Evolutionary conservation across 2,113 vertebrate species (phyloP), one percentile per base, ranked within the genome.

Genomic region (Spilogale gracilis): DNA sequence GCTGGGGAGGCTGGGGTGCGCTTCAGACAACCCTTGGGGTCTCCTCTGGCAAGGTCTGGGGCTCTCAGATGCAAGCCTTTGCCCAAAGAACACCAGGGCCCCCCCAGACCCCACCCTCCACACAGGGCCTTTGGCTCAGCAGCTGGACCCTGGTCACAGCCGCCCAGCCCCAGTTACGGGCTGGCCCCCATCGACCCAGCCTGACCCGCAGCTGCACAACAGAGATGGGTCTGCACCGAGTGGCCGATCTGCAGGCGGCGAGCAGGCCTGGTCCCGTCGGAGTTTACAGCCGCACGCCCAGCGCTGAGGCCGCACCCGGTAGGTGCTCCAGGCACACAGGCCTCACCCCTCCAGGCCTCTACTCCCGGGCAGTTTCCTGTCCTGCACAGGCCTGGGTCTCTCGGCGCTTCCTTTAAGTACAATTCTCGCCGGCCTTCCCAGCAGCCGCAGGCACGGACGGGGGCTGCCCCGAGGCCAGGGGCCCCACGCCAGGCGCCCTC

Each of bases 1-100:
- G 5, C 6, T 5, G 18, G 43, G 48, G 6, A 4, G 6, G 1
- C 20, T 25, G 0, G 2, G 25, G 1, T 30, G 48, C 3, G 2
- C n/a, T 65, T 78, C 32, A 3, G 38, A 61, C 0, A 0, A 6
- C 60, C 18, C 16, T 14, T 1, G 60, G 21, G 38, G 9, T 10
- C 38, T 43, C 48, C 48, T 25, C 27, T n/a, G 38, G 65, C 65
- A 60, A 6, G 1, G 30, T 18, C 65, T 2, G 50, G 50, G 20
- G 27, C 79, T 92, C 27, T 38, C 3, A 0, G n/a, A 25, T 48
- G 9, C 27, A 48, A 73, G 65, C 27, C 78, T 92, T 13, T n/a
- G 5, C 65, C 76, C 52, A 9, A 1, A 25, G 90, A 20, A 11
- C 0, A 1, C 4, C 2, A 25, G 54, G 90, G 38, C 9, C 32